Evolutionary conservation across 2,113 vertebrate species (phyloP).

Genomic region (Nibea albiflora): DNA sequence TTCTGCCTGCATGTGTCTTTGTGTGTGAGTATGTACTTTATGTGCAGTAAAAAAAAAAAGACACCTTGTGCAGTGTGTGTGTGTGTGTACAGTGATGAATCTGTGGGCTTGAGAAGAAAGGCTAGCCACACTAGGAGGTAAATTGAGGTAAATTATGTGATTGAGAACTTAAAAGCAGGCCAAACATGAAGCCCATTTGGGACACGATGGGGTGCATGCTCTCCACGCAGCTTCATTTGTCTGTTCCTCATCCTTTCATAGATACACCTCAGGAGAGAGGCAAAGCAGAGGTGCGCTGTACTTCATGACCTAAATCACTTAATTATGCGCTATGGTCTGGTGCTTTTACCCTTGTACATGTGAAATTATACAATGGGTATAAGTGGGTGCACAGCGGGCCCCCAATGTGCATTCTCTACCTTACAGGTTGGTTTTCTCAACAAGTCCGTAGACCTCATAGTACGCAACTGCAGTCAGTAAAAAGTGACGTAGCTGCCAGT

Average conservation of each 20-base stretch:
- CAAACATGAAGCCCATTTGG: conserved; percentile 71
- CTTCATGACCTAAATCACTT: conserved; percentile 59
- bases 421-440: neutral
- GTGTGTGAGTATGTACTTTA: conserved; percentile 29
- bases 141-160: conserved; percentile 73
- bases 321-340: conserved; percentile 51
- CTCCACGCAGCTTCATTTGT: conserved; percentile 57
- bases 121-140: conserved; percentile 58
- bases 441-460: too few species aligned
- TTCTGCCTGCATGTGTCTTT: conserved; percentile 31
- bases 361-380: conserved; percentile 2
- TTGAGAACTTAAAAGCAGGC: conserved; percentile 70
- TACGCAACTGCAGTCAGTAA: too few species aligned
- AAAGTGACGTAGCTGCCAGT: neutral
- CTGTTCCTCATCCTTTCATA: conserved; percentile 58
- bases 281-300: conserved; percentile 41
- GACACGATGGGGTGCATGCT: conserved; percentile 34
- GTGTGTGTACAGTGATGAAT: conserved; percentile 39
- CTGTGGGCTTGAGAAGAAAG: conserved; percentile 39
- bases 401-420: neutral
- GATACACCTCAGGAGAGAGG: conserved; percentile 44
- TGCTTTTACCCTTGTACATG: conserved; percentile 32
- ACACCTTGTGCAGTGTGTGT: conserved; percentile 30
- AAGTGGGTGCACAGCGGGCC: neutral
- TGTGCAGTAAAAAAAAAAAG: conserved; percentile 25